Conservation (phyloP, 2,888 invertebrate species). For the Pomacea canaliculata region DNA sequence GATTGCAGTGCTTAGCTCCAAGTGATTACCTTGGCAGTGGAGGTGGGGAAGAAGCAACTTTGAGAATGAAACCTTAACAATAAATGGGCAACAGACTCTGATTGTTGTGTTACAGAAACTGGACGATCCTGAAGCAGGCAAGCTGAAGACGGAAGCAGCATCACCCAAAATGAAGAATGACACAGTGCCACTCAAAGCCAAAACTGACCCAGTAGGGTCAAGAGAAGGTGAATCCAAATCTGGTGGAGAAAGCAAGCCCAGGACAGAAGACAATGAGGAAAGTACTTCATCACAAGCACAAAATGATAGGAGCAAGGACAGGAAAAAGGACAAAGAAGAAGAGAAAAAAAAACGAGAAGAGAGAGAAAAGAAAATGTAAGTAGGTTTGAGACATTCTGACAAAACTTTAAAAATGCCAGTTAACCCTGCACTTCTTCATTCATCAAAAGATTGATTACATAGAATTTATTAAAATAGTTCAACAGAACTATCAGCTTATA, state of each 20-base stretch:
- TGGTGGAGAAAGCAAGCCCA: conserved; percentile 22
- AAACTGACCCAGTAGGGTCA: neutral
- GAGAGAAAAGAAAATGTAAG: conserved; percentile 27
- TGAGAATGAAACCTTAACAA: too few relatives aligned
- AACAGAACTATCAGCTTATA: too few relatives aligned
- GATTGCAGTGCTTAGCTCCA: too few relatives aligned
- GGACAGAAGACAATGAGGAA: conserved; percentile 19
- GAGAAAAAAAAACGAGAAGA: conserved; percentile 31
- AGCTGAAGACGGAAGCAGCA: neutral
- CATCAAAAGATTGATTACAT: too few relatives aligned
- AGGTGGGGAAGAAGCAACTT: conserved; percentile 7
- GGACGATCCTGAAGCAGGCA: neutral
- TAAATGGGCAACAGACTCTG: conserved; percentile 14
- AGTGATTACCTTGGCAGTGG: conserved; percentile 11
- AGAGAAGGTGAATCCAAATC: conserved; percentile 5
- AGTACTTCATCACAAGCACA: conserved; percentile 15
- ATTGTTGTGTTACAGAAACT: conserved; percentile 11
- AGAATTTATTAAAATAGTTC: too few relatives aligned
- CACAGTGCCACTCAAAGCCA: neutral
- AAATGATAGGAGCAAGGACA: conserved; percentile 20
- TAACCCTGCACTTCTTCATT: too few relatives aligned
- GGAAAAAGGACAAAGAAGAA: conserved; percentile 30
- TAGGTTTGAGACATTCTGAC: neutral
- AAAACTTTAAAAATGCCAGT: neutral
- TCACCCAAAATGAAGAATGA: conserved; percentile 1